Conservation (phyloP, 2,797 vertebrate species). For the Coluber constrictor region DNA sequence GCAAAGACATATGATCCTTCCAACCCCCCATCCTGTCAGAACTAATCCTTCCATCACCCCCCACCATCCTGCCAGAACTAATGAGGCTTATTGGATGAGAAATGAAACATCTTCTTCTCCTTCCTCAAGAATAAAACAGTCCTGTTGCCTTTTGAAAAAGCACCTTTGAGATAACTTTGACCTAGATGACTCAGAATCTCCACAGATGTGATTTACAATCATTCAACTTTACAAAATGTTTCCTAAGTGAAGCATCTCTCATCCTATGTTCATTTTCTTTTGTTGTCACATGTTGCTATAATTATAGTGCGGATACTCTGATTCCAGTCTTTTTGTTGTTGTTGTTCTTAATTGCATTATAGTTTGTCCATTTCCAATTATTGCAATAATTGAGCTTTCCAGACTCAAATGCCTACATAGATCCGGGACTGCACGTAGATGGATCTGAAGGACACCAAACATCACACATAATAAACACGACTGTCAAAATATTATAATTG, state of each 20-base stretch:
- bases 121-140: no score
- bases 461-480: not conserved
- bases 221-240: not conserved
- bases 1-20: not conserved
- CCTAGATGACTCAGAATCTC: no score
- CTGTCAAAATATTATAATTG: not conserved
- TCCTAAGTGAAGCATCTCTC: not conserved
- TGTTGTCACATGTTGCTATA: not conserved
- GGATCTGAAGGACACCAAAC: not conserved
- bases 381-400: not conserved
- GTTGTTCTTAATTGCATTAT: not conserved
- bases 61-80: not conserved
- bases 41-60: not conserved
- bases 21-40: no score
- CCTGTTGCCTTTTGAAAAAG: no score
- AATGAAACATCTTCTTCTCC: no score
- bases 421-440: no score
- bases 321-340: not conserved
- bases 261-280: not conserved
- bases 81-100: not conserved
- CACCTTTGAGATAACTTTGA: no score
- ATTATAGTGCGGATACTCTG: not conserved
- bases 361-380: not conserved
- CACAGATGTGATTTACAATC: not conserved
- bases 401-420: not conserved